Conservation (phyloP, 2,113 vertebrate genomes). For the Nanorana parkeri region DNA sequence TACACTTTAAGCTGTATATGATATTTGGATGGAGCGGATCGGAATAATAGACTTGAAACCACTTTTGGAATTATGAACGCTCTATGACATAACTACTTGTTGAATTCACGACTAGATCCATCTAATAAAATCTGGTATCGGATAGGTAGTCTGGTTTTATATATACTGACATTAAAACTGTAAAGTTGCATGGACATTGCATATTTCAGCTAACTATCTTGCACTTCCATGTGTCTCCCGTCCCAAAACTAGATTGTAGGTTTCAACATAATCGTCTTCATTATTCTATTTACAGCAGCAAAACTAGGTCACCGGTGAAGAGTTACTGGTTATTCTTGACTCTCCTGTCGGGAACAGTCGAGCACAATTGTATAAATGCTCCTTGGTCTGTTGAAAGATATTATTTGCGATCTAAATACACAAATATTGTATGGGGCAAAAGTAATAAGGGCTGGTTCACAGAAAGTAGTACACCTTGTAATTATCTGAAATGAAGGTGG, state of each 20-base stretch:
- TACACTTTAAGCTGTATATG: no score
- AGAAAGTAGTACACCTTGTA: not conserved
- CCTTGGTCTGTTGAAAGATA: constrained; percentile 5
- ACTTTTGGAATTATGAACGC: no score
- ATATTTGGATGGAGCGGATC: no score
- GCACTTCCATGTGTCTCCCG: not conserved
- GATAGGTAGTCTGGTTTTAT: not conserved
- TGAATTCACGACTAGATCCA: not conserved
- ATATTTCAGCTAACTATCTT: not conserved
- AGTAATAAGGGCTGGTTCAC: constrained; percentile 3
- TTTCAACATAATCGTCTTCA: constrained; percentile 19
- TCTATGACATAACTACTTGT: no score
- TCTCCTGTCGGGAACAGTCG: not conserved
- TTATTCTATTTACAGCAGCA: constrained; percentile 32
- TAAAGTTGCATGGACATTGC: not conserved
- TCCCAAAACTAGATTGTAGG: constrained; percentile 31
- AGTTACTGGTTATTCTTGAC: constrained; percentile 32
- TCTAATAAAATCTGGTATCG: not conserved
- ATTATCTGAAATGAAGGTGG: not conserved
- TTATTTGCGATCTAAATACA: constrained; percentile 5
- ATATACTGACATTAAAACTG: not conserved
- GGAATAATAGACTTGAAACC: no score
- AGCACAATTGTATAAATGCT: constrained; percentile 13
- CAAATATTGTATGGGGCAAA: constrained; percentile 5
- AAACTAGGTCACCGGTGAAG: constrained; percentile 35